Base-by-base conservation (phyloP, 2,113 vertebrate genomes). In the Odobenus rosmarus region DNA sequence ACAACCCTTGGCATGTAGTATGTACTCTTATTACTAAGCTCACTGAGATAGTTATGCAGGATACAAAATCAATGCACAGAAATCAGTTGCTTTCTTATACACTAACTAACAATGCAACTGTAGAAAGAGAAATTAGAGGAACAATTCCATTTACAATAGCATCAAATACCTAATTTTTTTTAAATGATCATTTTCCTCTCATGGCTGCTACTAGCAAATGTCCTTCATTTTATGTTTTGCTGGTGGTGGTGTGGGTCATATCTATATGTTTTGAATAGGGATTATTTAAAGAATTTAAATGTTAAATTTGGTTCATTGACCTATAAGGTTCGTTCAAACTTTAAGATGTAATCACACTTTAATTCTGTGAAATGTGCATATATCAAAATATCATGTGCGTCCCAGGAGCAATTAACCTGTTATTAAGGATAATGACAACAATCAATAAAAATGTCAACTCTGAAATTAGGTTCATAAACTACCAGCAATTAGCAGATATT, bases 361-460 rank as follows among this genome's bases (percentile, higher is more conserved):
- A 92, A 90, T 76, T 87, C 14, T 74, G 42, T 39, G 24, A 96
- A 95, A 81, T 57, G 4, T 55, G 10, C 19, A 69, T 69, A 81
- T 91, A 89, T 88, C 72, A 88, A 96, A 96, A 69, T 84, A 89
- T 57, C 33, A 39, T 42, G 57, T 80, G 24, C 86, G 33, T 2
- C 19, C 55, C 59, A 90, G 49, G 42, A 96, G 31, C 51, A 83
- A 97, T 94, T 92, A 86, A 72, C 18, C 10, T 90, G 6, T 92
- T 90, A 85, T 92, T 90, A 90, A 97, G 87, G 59, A 72, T 46
- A 94, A 92, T 87, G 64, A 33, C 15, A 95, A 91, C 87, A 90
- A 93, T 92, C 80, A 94, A 90, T 93, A 88, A 90, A 95, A 94
- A 95, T 85, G 26, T 14, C 42, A 97, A 62, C 33, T 89, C 64